Evolutionary conservation across 2,113 vertebrate genomes (phyloP).

Genomic region (Chaenogobius annularis): DNA sequence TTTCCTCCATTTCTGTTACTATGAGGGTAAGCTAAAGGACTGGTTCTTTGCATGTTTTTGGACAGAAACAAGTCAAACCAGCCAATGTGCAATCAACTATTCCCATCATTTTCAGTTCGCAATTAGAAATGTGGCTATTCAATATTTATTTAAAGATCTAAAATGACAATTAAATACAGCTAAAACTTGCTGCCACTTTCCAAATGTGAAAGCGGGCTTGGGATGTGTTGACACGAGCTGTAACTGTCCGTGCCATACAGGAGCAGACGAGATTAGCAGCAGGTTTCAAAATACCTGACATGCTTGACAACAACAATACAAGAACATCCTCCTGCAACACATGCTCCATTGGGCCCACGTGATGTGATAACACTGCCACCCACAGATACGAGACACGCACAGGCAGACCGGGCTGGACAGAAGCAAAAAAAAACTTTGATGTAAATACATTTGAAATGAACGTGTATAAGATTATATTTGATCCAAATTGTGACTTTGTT

Average conservation of each 20-base stretch:
- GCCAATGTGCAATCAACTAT: no score
- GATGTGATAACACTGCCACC: conserved; percentile 54
- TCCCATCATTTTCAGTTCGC: no score
- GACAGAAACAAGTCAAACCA: no score
- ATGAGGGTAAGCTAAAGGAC: no score
- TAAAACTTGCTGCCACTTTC: not conserved
- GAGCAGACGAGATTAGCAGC: conserved; percentile 55
- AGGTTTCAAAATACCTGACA: conserved; percentile 47
- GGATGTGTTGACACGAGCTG: conserved; percentile 44
- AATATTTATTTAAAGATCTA: not conserved
- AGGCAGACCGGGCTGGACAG: not conserved
- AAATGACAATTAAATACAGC: not conserved
- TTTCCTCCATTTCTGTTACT: not conserved
- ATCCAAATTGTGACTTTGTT: no score
- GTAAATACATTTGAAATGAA: no score
- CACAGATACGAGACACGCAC: conserved; percentile 43
- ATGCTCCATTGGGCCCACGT: conserved; percentile 49
- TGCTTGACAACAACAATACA: conserved; percentile 63
- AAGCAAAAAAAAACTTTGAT: no score
- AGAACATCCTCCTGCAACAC: conserved; percentile 44
- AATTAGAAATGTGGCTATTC: not conserved
- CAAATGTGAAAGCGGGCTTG: conserved; percentile 12
- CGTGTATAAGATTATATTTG: no score
- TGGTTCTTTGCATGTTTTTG: no score
- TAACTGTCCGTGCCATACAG: conserved; percentile 24